Percentiles rank a stretch among this genome's conserved stretches.
Evolutionary conservation across 2,888 invertebrate species (phyloP).

Genomic region (Nomada flava): DNA sequence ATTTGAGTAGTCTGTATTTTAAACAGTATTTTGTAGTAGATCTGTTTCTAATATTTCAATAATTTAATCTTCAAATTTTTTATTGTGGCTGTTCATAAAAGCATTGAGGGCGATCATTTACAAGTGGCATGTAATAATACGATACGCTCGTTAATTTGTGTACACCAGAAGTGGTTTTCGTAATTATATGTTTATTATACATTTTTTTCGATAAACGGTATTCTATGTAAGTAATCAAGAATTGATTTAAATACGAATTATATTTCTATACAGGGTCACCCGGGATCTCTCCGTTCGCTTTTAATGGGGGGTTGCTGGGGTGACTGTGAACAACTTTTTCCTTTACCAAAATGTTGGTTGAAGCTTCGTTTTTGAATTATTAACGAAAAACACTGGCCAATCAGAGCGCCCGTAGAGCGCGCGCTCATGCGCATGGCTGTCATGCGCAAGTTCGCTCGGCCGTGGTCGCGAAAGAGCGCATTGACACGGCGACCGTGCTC

Average conservation of each 20-base stretch:
- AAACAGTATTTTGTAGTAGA: slow-evolving; percentile 58
- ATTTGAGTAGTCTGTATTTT: slow-evolving; percentile 61
- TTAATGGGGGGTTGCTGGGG: no score
- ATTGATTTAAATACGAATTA: not conserved
- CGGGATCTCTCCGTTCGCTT: no score
- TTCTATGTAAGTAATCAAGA: not conserved
- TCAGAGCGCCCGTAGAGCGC: no score
- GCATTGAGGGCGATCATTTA: slow-evolving; percentile 23
- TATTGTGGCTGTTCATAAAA: slow-evolving; percentile 48
- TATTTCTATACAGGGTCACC: not conserved
- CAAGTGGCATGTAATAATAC: slow-evolving; percentile 49
- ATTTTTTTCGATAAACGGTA: not conserved
- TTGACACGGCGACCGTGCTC: no score
- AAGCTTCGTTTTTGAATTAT: no score
- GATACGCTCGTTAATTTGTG: slow-evolving; percentile 24
- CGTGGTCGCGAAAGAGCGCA: no score
- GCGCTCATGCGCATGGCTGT: no score
- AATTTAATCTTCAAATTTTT: slow-evolving; percentile 42
- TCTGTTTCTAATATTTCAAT: slow-evolving; percentile 32
- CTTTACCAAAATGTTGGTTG: no score
- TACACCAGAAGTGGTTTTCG: slow-evolving; percentile 33
- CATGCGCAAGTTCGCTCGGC: no score
- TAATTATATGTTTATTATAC: slow-evolving; percentile 31
- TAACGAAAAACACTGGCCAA: no score
- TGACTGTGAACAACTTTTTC: no score